Evolutionary conservation across 2,797 vertebrate genomes (phyloP), one percentile per base, ranked within the genome.

Genomic region (Salarias fasciatus): DNA sequence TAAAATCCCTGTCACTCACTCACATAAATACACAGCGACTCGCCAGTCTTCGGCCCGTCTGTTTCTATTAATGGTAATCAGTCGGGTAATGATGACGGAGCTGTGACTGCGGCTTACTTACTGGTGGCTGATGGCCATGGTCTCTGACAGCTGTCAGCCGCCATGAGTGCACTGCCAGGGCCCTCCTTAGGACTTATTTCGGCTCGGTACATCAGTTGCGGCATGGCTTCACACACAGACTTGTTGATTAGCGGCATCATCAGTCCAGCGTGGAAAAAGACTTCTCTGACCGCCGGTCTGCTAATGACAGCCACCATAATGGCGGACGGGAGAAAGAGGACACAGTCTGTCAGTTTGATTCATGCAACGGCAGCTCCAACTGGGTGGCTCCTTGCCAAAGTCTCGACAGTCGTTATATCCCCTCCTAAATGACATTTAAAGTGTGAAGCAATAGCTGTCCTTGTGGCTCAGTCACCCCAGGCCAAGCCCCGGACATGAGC

Each of bases 331-430:
- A 67, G 73, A 67, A 71, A 75, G 80, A 80, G 86, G 84, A 86
- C 86, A 82, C 80, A 69, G 84, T 74, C 75, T 89, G 88, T 89
- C 91, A 86, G 89, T 84, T 84, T 90, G 92, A 91, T 88, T 91
- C 88, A 89, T 79, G 69, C 74, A 65, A 76, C 63, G 60, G 76
- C 48, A 48, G 63, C 80, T 86, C 66, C 61, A 35, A 76, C 77
- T 45, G 72, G 63, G 75, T 86, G 85, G 87, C 78, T 82, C 63
- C 47, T 72, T 33, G 83, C 85, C 86, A 87, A 84, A 82, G 69
- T 86, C 85, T 86, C 72, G 46, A 72, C 83, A 75, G 87, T 88
- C 70, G 74, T 87, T 87, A 86, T 87, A 83, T 68, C 64, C 72
- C 65, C 62, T 64, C 79, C 74, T 85, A 90, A 89, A 88, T 85